Base-by-base conservation (phyloP, 2,888 invertebrate species). In the Hoplodrina ambigua region DNA sequence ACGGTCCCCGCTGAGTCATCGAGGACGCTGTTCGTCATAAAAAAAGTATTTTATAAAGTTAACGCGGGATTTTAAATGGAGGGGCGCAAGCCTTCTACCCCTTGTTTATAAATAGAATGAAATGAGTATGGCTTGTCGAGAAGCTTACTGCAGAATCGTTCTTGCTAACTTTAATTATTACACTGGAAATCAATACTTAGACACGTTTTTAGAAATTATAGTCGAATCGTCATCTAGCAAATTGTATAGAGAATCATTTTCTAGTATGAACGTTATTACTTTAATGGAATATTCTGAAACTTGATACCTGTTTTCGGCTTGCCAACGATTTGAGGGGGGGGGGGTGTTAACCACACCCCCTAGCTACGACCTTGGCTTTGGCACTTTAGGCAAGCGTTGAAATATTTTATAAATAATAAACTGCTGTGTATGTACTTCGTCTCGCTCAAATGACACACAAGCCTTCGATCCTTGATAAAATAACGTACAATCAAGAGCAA, bases 1-100 rank as follows among this genome's bases (percentile, higher is more conserved):
- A 80, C 33, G 65, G 60, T 76, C 80, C 68, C 85, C 37, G 59
- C 69, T 72, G 80, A 82, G 63, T 78, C 75, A 84, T 63, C 66
- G 56, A 60, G 54, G 52, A 41, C 41, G 63, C 49, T 68, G 46
- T 70, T 71, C 57, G 58, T 69, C 63, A 10, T 44, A 71, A 82
- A 70, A 77, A 78, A 66, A 54, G 37, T 54, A 56, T 56, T 59
- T 58, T 54, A 66, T 20, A 20, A 59, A 52, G 33, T 63, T 80
- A 63, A 50, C 59, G 55, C 49, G 53, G 69, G 53, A 77, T 37
- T 54, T 59, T 59, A 81, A 77, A 77, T 65, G 72, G 78, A 69
- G 72, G 54, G 64, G 58, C 17, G 53, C 8, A 44, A 33, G 64
- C 52, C 20, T 75, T 46, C 53, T 54, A 60, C 78, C 64, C 78